Evolutionary conservation across 2,113 vertebrate species (phyloP), one percentile per base, ranked within the genome.

Genomic region (Lutjanus erythropterus): DNA sequence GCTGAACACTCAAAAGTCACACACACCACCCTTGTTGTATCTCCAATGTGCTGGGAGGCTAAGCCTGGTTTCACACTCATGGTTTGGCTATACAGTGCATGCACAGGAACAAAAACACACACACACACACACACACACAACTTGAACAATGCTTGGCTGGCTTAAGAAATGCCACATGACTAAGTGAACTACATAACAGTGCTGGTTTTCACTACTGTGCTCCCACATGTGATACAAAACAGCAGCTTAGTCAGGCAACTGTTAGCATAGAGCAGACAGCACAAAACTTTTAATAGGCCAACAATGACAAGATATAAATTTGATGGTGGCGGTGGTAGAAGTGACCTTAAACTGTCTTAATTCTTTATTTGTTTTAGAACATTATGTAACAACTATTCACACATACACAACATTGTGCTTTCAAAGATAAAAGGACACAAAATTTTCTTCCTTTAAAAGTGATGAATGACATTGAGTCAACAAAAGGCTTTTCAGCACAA

Each of bases 21-120:
- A 76, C 68, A 75, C 61, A 86, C 60, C 64, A 69, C 47, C 74
- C 59, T 73, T 82, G 72, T 73, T 82, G 72, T 80, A 73, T 85
- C 53, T 56, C 31, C 49, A 80, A 7, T 39, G 56, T 3, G 19
- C 70, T 73, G 59, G 55, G 72, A 80, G 73, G 29, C 10, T 5
- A 42, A 53, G n/a, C 67, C 71, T 73, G 62, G 44, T 77, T 77
- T 60, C 33, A 78, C 53, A 68, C 55, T 60, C 21, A 44, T 33
- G 39, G 41, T 64, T 64, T 47, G 5, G 15, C 15, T 46, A 29
- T 59, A 58, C 25, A 69, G 49, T 33, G 35, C 56, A 74, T 11
- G 9, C 47, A 68, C 31, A 68, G 25, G 29, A 19, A 71, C 33
- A 69, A 41, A 42, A 29, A 62, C 35, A 50, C 23, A 74, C 14